phyloP scores from a whole-genome alignment of 2,113 vertebrate genomes.

The Pseudopodoces humilis region DNA sequence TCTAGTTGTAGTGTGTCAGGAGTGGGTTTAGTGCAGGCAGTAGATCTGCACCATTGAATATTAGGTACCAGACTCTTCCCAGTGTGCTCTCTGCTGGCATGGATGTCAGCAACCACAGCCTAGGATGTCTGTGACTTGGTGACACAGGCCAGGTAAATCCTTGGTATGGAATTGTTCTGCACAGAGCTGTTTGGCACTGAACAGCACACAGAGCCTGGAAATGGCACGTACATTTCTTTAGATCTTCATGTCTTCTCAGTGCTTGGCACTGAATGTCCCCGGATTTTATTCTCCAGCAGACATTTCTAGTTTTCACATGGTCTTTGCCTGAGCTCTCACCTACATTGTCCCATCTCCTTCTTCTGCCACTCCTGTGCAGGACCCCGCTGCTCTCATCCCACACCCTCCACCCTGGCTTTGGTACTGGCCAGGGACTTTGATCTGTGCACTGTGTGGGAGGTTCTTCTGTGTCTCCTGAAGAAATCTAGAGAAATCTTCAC shows the following conservation, averaged over 20 bases:
- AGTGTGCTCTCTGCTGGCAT: not conserved
- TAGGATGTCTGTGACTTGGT: not conserved
- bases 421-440: not conserved
- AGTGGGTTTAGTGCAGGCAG: not conserved
- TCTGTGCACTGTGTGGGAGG: not conserved
- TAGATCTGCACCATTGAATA: not conserved
- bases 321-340: not conserved
- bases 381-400: not conserved
- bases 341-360: not conserved
- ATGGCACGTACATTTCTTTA: not conserved
- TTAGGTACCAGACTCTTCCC: not conserved
- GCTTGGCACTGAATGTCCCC: not conserved
- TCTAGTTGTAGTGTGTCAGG: not conserved
- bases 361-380: not conserved
- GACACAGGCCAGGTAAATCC: not conserved
- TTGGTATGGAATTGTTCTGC: not conserved
- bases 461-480: not conserved
- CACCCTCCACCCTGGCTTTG: not conserved
- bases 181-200: not conserved
- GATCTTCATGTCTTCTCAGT: not conserved
- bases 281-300: not conserved
- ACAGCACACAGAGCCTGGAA: not conserved
- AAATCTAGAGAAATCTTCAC: not conserved
- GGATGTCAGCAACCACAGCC: not conserved
- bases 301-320: not conserved